These are phyloP conservation scores for Drosophila repletoides DNA, from an alignment of 1,140 invertebrate genomes.

Conservation along the genomic window DNA sequence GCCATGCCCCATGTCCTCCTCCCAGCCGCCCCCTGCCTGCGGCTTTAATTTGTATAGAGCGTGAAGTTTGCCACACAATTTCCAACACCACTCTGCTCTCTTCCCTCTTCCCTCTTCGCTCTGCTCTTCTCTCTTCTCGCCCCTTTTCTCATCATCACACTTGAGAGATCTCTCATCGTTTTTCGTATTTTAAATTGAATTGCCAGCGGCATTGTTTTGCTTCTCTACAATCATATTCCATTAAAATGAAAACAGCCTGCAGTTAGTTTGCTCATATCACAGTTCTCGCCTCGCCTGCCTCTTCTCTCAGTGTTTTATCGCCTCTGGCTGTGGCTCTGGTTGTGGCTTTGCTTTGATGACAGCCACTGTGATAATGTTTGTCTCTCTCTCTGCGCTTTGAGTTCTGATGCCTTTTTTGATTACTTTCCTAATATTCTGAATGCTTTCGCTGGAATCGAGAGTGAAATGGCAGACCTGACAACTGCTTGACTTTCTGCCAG, in stretches of 20 bases:
- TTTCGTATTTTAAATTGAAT: constrained; percentile 75
- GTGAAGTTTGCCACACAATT: constrained; percentile 77
- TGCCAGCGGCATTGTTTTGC: constrained; percentile 80
- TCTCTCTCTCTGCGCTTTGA: constrained; percentile 72
- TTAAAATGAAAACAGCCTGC: constrained; percentile 37
- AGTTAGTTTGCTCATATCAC: constrained; percentile 70
- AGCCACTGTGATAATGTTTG: constrained; percentile 69
- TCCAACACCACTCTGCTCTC: constrained; percentile 53
- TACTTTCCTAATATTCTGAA: constrained; percentile 25
- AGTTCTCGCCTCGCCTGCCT: constrained; percentile 36
- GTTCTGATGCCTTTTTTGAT: constrained; percentile 74
- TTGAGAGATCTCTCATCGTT: constrained; percentile 32
- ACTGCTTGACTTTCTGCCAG: constrained; percentile 25
- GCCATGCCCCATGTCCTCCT: constrained; percentile 9
- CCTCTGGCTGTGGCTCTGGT: constrained; percentile 26
- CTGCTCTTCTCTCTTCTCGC: not conserved
- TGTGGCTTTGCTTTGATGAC: constrained; percentile 68
- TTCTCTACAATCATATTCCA: constrained; percentile 79
- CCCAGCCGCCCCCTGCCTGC: constrained; percentile 38
- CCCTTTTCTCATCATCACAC: not conserved
- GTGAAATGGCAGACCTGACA: constrained; percentile 20
- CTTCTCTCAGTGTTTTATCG: too few species aligned
- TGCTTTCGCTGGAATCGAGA: constrained; percentile 22
- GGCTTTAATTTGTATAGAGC: constrained; percentile 75
- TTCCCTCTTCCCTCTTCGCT: not conserved